These are phyloP conservation scores for Helarctos malayanus DNA, from an alignment of 2,797 vertebrate genomes.

Conservation along the genomic window DNA sequence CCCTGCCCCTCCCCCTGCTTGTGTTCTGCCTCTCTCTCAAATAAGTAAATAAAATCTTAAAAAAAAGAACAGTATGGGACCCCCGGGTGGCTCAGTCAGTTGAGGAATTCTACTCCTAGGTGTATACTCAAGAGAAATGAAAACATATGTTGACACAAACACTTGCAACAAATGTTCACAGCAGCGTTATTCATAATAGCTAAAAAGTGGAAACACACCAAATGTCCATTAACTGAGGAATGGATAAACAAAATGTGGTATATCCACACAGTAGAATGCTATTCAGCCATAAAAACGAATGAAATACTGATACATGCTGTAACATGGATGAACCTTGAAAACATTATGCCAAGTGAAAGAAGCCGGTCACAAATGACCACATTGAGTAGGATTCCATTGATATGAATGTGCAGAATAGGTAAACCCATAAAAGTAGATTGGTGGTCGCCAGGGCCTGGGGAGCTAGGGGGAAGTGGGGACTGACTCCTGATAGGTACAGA, in stretches of 20 bases:
- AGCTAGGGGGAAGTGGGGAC: neutral
- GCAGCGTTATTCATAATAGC: neutral
- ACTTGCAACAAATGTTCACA: neutral
- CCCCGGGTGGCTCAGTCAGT: too few relatives aligned
- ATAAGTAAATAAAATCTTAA: too few relatives aligned
- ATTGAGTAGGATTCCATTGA: neutral
- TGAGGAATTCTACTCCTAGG: neutral
- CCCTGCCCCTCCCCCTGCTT: too few relatives aligned
- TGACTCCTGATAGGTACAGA: neutral
- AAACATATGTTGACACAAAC: neutral
- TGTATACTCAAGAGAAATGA: neutral
- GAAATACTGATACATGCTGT: neutral
- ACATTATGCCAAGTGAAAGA: neutral
- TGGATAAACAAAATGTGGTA: neutral
- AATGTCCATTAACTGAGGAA: neutral
- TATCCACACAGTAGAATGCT: neutral
- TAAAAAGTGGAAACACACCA: neutral
- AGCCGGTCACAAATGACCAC: neutral
- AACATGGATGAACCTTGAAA: neutral
- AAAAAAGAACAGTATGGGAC: too few relatives aligned
- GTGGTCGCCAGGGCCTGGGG: neutral
- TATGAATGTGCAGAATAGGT: neutral
- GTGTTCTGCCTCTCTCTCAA: too few relatives aligned
- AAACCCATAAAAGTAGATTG: neutral
- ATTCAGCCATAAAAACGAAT: neutral